Evolutionary conservation across 2,888 invertebrate species (phyloP), one percentile per base, ranked within the genome.

Genomic region (Glyphotaelius pellucidus): DNA sequence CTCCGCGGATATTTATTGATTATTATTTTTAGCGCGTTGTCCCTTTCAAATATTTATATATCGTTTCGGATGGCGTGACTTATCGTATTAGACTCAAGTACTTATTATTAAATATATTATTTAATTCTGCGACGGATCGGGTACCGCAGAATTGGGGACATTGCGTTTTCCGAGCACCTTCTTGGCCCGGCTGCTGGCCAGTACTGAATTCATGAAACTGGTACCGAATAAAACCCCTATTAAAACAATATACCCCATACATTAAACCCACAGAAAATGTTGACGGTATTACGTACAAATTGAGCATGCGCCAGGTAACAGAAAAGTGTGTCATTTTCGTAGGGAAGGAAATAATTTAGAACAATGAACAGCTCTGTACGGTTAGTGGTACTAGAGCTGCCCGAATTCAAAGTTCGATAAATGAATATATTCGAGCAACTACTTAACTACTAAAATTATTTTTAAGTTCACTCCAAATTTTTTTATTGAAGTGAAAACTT

Each of bases 311-410:
- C 88, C 32, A 9, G 47, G 14, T 32, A 67, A 88, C 35, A 19
- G 30, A 88, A 88, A 88, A 88, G 88, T 88, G 67, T 88, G 88
- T 88, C 88, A 88, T 47, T 86, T 83, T 32, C 3, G 14, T 35
- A 15, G 35, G 83, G 67, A 9, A 19, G 5, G 47, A 67, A 67
- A 25, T 67, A 67, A n/a, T 67, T 67, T 67, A 25, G 25, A 25
- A 67, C 67, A n/a, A 25, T 25, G 67, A 67, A n/a, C n/a, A 67
- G n/a, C 67, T 83, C 19, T 35, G 32, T 38, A 42, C 2, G 83
- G 12, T 83, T 35, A 83, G 83, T 25, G 19, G 83, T 25, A 32
- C 25, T 32, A 19, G 25, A n/a, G 2, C n/a, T 1, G 9, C 25
- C 25, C 5, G 19, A 25, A 67, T 67, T 9, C 25, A n/a, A 67